Percentiles rank a stretch among this genome's conserved stretches.
Conservation (phyloP, 2,797 vertebrate species). For the Enteromius mattozi region DNA sequence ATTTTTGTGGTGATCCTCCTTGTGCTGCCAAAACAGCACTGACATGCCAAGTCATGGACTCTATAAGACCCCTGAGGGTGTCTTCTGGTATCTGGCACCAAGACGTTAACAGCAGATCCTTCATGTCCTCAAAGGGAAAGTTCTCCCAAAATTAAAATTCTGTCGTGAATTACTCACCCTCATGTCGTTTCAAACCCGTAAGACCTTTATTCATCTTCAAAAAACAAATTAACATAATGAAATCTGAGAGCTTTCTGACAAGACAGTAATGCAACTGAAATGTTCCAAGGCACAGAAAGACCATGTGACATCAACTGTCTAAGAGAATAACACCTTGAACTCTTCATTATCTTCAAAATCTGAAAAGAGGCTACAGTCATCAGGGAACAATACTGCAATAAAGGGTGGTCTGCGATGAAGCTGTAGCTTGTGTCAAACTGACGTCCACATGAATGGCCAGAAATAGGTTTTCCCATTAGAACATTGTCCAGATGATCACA, state of each 20-base stretch:
- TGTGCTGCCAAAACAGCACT: background rate
- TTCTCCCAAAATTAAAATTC: too few relatives aligned
- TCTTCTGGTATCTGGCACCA: background rate
- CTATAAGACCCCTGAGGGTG: background rate
- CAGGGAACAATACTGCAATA: background rate
- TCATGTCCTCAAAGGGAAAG: background rate
- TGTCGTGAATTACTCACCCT: too few relatives aligned
- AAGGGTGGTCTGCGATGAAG: background rate
- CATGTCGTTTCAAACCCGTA: too few relatives aligned
- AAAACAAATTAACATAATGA: too few relatives aligned
- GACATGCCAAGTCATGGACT: background rate
- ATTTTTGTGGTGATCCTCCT: background rate
- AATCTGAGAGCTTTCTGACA: too few relatives aligned
- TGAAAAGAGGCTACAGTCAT: background rate
- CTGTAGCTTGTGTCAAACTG: background rate
- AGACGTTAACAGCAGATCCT: background rate
- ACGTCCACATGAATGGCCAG: background rate
- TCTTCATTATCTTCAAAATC: too few relatives aligned
- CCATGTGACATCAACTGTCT: too few relatives aligned
- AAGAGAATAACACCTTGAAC: too few relatives aligned
- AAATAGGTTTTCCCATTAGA: background rate
- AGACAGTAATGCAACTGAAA: too few relatives aligned
- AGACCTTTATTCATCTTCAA: too few relatives aligned
- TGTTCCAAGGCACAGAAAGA: too few relatives aligned
- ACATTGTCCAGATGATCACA: background rate